These are phyloP conservation scores for Myotis davidii DNA, from an alignment of 2,113 vertebrate genomes.

Conservation along the genomic window DNA sequence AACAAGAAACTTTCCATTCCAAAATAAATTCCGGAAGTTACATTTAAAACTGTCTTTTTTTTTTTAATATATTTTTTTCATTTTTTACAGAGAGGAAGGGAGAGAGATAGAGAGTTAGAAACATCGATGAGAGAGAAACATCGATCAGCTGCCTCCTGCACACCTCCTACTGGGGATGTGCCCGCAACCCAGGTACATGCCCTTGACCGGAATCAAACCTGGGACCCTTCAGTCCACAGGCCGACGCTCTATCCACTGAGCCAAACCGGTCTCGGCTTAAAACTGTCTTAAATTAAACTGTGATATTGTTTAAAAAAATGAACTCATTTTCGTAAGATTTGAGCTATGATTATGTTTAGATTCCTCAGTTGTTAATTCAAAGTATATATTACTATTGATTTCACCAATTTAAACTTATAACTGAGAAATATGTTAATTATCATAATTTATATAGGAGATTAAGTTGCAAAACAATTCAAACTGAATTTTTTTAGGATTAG, in stretches of 20 bases:
- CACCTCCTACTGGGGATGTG: too few relatives aligned
- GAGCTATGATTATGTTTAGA: slow-evolving; percentile 3
- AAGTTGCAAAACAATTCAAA: neutral
- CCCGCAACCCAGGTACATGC: too few relatives aligned
- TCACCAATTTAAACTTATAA: neutral
- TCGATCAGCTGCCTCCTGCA: too few relatives aligned
- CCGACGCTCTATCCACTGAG: too few relatives aligned
- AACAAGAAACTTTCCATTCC: slow-evolving; percentile 26
- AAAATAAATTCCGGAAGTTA: slow-evolving; percentile 44
- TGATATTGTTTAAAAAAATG: neutral
- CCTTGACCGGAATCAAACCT: too few relatives aligned
- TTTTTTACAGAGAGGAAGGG: too few relatives aligned
- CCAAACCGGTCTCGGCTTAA: too few relatives aligned
- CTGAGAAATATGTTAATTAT: neutral
- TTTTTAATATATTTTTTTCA: too few relatives aligned
- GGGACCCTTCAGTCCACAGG: too few relatives aligned
- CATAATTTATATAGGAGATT: neutral
- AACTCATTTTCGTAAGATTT: slow-evolving; percentile 13
- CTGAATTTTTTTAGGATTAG: slow-evolving; percentile 35
- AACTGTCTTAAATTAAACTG: neutral
- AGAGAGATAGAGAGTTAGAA: too few relatives aligned
- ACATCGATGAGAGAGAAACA: too few relatives aligned
- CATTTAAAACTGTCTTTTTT: neutral
- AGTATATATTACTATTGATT: neutral
- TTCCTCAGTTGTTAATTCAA: neutral